These are phyloP conservation scores for Hydrozoanthus gracilis DNA, from an alignment of 92 coral and sea anemone genomes.

Conservation along the genomic window DNA sequence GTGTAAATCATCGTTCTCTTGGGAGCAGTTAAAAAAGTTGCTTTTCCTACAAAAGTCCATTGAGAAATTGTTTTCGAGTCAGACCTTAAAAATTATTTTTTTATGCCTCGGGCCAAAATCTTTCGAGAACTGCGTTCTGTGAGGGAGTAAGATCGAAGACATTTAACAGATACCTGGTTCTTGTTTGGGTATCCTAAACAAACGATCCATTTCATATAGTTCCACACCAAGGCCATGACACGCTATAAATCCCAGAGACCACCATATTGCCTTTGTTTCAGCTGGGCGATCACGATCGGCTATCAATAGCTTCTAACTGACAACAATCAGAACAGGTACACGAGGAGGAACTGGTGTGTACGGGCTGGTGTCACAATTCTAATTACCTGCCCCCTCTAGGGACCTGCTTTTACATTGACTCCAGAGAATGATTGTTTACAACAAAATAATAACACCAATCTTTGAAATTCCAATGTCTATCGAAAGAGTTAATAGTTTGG, in stretches of 20 bases:
- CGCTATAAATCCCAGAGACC: neutral
- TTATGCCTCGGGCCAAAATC: no score
- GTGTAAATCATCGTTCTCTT: neutral
- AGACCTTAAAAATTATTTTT: neutral
- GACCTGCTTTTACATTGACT: neutral
- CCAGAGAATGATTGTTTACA: no score
- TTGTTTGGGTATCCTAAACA: conserved; percentile 63
- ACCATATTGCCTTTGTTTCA: conserved; percentile 37
- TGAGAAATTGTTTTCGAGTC: neutral
- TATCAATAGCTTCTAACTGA: neutral
- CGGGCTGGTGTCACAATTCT: neutral
- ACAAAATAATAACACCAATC: no score
- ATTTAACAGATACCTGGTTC: conserved; percentile 49
- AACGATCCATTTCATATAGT: conserved; percentile 68
- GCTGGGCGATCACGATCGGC: conserved; percentile 26
- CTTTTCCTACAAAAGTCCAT: neutral
- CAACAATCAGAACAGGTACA: conserved; percentile 27
- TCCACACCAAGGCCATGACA: conserved; percentile 66
- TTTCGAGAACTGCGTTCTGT: neutral
- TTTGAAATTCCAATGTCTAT: no score
- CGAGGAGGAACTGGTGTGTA: neutral
- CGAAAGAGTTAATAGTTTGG: no score
- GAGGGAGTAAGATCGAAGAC: neutral
- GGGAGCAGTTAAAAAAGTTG: neutral
- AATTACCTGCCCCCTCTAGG: neutral